Conservation (phyloP, 2,888 invertebrate genomes). For the Biston stratarius region DNA sequence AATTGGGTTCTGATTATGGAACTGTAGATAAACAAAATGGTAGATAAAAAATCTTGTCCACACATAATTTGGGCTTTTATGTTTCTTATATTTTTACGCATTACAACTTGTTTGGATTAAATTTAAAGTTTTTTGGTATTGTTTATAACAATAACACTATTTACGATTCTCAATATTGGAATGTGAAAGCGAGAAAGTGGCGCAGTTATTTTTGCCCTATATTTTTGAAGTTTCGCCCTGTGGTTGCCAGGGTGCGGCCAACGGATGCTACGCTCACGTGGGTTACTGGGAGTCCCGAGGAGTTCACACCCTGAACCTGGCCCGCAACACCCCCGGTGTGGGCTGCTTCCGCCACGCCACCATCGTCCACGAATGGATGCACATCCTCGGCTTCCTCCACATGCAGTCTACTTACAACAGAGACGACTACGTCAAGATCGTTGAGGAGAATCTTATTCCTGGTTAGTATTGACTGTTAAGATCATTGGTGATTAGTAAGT, state of each 20-base stretch:
- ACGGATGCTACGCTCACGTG: conserved; percentile 77
- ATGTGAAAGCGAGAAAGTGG: too few relatives aligned
- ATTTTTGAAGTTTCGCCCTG: background rate
- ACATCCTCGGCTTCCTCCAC: conserved; percentile 79
- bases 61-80: too few relatives aligned
- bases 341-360: conserved; percentile 88
- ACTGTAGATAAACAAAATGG: too few relatives aligned
- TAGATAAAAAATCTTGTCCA: too few relatives aligned
- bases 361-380: conserved; percentile 91
- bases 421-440: conserved; percentile 88
- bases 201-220: background rate
- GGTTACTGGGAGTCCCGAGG: conserved; percentile 72
- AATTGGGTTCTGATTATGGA: too few relatives aligned
- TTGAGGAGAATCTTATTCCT: conserved; percentile 88
- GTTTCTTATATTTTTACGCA: too few relatives aligned
- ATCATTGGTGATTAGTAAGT: background rate
- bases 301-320: conserved; percentile 84
- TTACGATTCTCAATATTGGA: too few relatives aligned
- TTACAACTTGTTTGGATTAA: too few relatives aligned
- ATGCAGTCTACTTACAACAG: conserved; percentile 79
- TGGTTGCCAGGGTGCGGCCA: conserved; percentile 59
- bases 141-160: too few relatives aligned
- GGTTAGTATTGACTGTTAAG: conserved; percentile 68
- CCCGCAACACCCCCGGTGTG: conserved; percentile 72
- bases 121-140: too few relatives aligned